Conservation (phyloP, 2,888 invertebrate genomes). For the Sericinus montela region DNA sequence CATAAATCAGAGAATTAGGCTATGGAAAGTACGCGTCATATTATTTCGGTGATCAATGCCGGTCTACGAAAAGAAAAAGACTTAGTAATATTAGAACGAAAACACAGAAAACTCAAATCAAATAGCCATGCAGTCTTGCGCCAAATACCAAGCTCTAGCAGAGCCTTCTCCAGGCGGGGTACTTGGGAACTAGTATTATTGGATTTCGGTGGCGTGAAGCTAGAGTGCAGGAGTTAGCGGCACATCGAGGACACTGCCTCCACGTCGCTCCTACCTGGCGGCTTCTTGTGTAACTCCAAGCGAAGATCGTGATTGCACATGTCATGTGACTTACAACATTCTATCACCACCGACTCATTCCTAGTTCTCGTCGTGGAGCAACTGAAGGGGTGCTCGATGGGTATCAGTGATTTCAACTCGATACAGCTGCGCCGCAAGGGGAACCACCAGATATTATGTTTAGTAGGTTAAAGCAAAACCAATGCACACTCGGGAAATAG, state of each 20-base stretch:
- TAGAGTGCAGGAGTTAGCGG: slow-evolving; percentile 46
- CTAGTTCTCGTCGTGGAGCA: slow-evolving; percentile 87
- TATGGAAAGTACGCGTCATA: slow-evolving; percentile 25
- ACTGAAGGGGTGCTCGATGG: slow-evolving; percentile 89
- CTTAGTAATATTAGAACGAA: slow-evolving; percentile 59
- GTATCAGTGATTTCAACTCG: slow-evolving; percentile 85
- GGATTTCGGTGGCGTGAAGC: slow-evolving; percentile 27
- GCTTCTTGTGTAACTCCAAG: slow-evolving; percentile 82
- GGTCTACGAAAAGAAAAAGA: slow-evolving; percentile 60
- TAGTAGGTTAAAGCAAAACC: slow-evolving; percentile 80
- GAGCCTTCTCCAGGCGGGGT: slow-evolving; percentile 21
- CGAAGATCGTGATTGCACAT: slow-evolving; percentile 87
- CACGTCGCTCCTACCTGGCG: slow-evolving; percentile 81
- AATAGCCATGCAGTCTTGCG: slow-evolving; percentile 65
- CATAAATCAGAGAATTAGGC: slow-evolving; percentile 56
- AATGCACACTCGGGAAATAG: slow-evolving; percentile 74
- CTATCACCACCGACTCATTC: slow-evolving; percentile 88
- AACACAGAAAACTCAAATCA: slow-evolving; percentile 38
- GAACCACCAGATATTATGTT: slow-evolving; percentile 76
- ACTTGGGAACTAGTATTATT: slow-evolving; percentile 20
- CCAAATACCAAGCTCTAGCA: slow-evolving; percentile 50
- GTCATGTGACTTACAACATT: slow-evolving; percentile 87
- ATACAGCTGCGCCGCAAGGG: slow-evolving; percentile 85
- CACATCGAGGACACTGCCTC: slow-evolving; percentile 47
- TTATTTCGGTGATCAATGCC: slow-evolving; percentile 67